Evolutionary conservation across 2,888 invertebrate species (phyloP).

Genomic region (Steromphala cineraria): DNA sequence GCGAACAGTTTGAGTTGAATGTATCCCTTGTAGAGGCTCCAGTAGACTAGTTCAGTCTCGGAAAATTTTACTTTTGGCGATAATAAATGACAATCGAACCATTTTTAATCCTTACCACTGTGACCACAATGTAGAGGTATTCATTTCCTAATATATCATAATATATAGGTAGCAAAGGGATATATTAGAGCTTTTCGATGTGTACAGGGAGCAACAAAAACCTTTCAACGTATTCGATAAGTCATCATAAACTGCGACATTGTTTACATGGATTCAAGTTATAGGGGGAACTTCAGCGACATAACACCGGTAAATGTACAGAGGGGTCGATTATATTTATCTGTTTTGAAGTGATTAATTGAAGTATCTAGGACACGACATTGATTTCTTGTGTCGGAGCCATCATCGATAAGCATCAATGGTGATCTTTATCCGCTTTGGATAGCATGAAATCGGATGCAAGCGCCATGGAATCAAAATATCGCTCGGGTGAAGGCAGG

Average conservation of each 20-base stretch:
- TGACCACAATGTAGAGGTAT: too few species aligned
- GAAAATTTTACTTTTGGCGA: too few species aligned
- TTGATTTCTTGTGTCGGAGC: not conserved
- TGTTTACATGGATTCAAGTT: not conserved
- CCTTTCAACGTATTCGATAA: too few species aligned
- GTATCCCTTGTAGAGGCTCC: too few species aligned
- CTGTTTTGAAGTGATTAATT: not conserved
- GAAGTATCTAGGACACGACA: not conserved
- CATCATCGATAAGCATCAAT: not conserved
- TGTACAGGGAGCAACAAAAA: too few species aligned
- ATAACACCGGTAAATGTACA: not conserved
- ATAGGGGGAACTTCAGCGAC: not conserved
- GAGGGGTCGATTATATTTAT: not conserved
- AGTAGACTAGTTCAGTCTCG: too few species aligned
- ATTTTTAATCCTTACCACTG: too few species aligned
- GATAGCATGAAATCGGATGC: slow-evolving; percentile 51
- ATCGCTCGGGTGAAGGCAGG: slow-evolving; percentile 45
- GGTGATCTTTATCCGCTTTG: not conserved
- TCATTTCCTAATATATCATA: too few species aligned
- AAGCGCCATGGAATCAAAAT: slow-evolving; percentile 43
- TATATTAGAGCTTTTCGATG: too few species aligned
- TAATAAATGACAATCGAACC: too few species aligned
- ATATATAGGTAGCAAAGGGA: too few species aligned
- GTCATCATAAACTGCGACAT: not conserved
- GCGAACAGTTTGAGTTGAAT: too few species aligned